A percentile compares a stretch with the other conserved stretches of the same genome.
Evolutionary conservation across 2,888 invertebrate species (phyloP).

Genomic region (Fragum whitleyi): DNA sequence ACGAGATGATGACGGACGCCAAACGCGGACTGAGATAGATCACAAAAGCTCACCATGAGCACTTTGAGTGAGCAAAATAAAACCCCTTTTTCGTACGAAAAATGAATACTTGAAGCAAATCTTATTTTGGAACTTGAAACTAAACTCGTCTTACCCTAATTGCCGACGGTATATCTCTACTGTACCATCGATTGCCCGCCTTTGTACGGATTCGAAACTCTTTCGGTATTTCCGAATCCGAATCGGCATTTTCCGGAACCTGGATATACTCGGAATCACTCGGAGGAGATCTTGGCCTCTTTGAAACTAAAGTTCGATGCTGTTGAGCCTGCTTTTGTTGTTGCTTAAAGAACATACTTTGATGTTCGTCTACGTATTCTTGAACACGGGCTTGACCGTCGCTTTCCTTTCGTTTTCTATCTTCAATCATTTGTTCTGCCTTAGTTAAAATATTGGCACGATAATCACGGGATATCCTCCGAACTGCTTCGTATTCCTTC

Average conservation of each 20-base stretch:
- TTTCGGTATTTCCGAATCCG: constrained; percentile 19
- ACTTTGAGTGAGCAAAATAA: no score
- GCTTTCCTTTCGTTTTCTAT: constrained; percentile 51
- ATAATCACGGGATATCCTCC: constrained; percentile 23
- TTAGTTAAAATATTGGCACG: constrained; percentile 64
- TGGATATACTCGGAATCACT: constrained; percentile 56
- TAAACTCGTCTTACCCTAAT: constrained; percentile 42
- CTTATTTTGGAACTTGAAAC: no score
- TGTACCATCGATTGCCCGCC: constrained; percentile 22
- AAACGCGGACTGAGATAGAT: no score
- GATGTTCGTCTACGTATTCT: constrained; percentile 1
- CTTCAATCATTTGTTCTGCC: constrained; percentile 63
- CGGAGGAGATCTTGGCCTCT: constrained; percentile 49
- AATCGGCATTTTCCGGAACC: constrained; percentile 54
- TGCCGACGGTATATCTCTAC: constrained; percentile 39
- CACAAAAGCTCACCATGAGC: no score
- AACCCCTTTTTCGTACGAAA: no score
- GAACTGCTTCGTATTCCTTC: constrained; percentile 3
- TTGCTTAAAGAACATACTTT: neutral
- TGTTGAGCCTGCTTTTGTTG: neutral
- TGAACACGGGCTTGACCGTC: neutral
- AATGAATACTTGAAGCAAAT: no score
- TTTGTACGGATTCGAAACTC: neutral
- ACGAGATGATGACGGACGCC: no score
- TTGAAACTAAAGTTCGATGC: constrained; percentile 36